Conservation (phyloP, 2,888 invertebrate genomes). For the Tribolium freemani region DNA sequence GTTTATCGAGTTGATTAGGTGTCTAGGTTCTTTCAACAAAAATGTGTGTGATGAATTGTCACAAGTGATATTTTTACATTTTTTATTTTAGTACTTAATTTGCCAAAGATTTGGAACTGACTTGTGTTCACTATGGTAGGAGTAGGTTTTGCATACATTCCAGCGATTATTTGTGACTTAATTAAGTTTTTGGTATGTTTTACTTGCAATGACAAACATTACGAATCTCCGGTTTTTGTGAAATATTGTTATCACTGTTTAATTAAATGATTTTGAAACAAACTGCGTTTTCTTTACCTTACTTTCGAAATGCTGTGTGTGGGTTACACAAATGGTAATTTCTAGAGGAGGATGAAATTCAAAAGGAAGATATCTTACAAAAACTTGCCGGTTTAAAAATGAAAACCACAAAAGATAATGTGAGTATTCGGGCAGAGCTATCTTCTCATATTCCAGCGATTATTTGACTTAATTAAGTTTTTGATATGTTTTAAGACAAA, state of each 20-base stretch:
- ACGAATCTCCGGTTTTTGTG: not conserved
- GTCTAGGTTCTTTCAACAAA: constrained; percentile 19
- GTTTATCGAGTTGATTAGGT: constrained; percentile 5
- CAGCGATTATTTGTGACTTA: not conserved
- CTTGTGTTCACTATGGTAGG: constrained; percentile 25
- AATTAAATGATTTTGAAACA: not conserved
- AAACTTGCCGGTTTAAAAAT: too few species aligned
- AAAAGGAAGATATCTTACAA: too few species aligned
- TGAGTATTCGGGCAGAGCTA: too few species aligned
- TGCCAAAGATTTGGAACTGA: constrained; percentile 25
- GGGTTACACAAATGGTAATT: not conserved
- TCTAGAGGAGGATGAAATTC: too few species aligned
- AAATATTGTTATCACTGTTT: not conserved
- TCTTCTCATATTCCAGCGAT: too few species aligned
- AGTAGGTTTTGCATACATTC: constrained; percentile 21
- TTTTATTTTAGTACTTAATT: constrained; percentile 25
- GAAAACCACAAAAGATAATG: too few species aligned
- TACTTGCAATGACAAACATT: not conserved
- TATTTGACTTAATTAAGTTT: not conserved
- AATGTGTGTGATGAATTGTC: constrained; percentile 12
- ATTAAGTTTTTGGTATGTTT: not conserved
- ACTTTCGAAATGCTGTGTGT: not conserved
- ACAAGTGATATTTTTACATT: constrained; percentile 24
- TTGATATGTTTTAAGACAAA: not conserved
- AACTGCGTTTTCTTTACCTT: not conserved